Base-by-base conservation (phyloP, 2,888 invertebrate genomes). In the Trichopoda pennipes region DNA sequence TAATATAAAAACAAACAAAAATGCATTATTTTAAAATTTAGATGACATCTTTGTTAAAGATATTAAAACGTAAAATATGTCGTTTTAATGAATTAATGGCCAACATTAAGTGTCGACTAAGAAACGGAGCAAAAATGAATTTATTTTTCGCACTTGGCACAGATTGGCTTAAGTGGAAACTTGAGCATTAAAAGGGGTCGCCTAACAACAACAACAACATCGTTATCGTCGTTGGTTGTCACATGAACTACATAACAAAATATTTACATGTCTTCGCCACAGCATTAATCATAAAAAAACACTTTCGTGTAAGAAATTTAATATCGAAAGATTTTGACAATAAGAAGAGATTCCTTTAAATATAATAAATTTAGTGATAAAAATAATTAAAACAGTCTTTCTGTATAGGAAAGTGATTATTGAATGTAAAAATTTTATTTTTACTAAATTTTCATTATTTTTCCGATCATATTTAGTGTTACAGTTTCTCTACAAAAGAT, bases 101-200 rank as follows among this genome's bases (percentile, higher is more conserved):
- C 74, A 47, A 74, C 56, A 68, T 76, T 76, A 21, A 28, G 49
- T 28, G 68, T 63, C 35, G 56, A n/a, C 49, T 58, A 53, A 44
- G 58, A 60, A 60, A 23, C 68, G 61, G 61, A 56, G 32, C 4
- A 44, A 70, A 47, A 56, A 53, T 66, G 75, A 58, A n/a, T 19
- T 38, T 58, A 3, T 61, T 74, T 53, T 60, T 70, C 44, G 64
- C 81, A 81, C 81, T 81, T 81, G 81, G 77, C 77, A 81, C 73
- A 81, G 60, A 72, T 81, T 72, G 70, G 38, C 56, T 51, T 38
- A 74, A 81, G 77, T 78, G 81, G 69, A 74, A 73, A 74, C 73
- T 81, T 81, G 35, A 63, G 51, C 42, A 35, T 56, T 61, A 44
- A 69, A 60, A 58, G 64, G 64, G 68, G 61, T 81, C 73, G 42